Percentiles rank a stretch among this genome's conserved stretches.
Evolutionary conservation across 2,888 invertebrate species (phyloP).

Genomic region (Latrodectus elegans): DNA sequence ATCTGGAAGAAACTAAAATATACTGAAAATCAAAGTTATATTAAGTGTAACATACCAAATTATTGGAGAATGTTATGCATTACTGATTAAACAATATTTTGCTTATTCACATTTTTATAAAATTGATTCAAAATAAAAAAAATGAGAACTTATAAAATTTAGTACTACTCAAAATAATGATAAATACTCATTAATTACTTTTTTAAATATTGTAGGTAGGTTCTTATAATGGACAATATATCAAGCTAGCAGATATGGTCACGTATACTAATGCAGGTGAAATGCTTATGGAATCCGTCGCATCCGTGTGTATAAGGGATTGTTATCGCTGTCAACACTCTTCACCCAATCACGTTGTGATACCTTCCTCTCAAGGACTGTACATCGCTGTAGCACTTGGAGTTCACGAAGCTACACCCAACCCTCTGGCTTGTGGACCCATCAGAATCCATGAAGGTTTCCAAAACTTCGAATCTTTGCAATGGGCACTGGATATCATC

Average conservation of each 20-base stretch:
- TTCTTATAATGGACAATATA: constrained; percentile 45
- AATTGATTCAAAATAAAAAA: too few species aligned
- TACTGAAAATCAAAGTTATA: too few species aligned
- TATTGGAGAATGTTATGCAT: too few species aligned
- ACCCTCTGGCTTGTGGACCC: constrained; percentile 73
- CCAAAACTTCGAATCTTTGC: constrained; percentile 74
- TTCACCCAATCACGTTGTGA: constrained; percentile 46
- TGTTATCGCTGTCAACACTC: constrained; percentile 61
- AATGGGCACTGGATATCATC: constrained; percentile 74
- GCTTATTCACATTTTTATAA: too few species aligned
- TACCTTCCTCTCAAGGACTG: constrained; percentile 72
- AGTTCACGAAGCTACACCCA: constrained; percentile 74
- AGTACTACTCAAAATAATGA: neutral
- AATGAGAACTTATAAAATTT: too few species aligned
- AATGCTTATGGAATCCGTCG: constrained; percentile 40
- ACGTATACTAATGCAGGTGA: constrained; percentile 46
- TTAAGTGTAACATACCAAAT: too few species aligned
- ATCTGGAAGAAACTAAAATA: too few species aligned
- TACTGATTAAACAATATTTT: too few species aligned
- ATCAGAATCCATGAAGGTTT: constrained; percentile 72
- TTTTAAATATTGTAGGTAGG: constrained; percentile 38
- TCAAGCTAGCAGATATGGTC: constrained; percentile 45
- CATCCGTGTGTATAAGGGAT: constrained; percentile 44
- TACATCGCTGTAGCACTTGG: constrained; percentile 75
- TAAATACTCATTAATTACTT: constrained; percentile 1